These are phyloP conservation scores for Chionis minor DNA, from an alignment of 2,113 vertebrate genomes.

Conservation along the genomic window DNA sequence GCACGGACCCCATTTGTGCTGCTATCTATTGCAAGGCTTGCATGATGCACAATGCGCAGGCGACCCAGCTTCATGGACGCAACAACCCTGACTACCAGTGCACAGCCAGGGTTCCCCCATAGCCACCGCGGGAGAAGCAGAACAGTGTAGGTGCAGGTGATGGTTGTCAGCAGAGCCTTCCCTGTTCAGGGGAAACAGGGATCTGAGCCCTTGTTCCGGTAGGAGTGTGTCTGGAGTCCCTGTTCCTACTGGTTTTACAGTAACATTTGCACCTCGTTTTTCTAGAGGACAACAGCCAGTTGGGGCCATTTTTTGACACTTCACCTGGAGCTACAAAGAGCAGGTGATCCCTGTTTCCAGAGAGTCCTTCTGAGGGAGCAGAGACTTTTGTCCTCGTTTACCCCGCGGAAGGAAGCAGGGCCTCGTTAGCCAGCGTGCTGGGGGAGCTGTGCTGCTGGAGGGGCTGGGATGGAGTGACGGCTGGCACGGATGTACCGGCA, in stretches of 20 bases:
- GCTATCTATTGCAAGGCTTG: not conserved
- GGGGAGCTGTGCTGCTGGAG: not conserved
- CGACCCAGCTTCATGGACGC: not conserved
- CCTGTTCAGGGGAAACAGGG: fast-evolving
- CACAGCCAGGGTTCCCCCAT: not conserved
- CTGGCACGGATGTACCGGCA: fast-evolving
- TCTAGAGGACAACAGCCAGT: not conserved
- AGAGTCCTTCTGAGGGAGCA: not conserved
- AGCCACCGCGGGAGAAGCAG: not conserved
- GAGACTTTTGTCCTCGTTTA: not conserved
- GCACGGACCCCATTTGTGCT: not conserved
- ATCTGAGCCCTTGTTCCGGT: not conserved
- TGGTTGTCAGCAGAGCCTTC: not conserved
- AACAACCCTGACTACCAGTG: not conserved
- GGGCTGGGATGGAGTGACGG: not conserved
- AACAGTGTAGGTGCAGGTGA: not conserved
- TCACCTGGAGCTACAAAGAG: not conserved
- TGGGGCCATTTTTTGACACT: not conserved
- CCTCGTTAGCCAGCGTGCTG: fast-evolving
- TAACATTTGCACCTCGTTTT: not conserved
- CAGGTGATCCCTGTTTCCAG: not conserved
- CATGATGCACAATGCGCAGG: not conserved
- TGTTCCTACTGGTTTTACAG: not conserved
- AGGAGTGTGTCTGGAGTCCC: not conserved
- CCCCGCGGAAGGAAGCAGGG: fast-evolving